Evolutionary conservation across 2,888 invertebrate genomes (phyloP), one percentile per base, ranked within the genome.

Genomic region (Labia minor): DNA sequence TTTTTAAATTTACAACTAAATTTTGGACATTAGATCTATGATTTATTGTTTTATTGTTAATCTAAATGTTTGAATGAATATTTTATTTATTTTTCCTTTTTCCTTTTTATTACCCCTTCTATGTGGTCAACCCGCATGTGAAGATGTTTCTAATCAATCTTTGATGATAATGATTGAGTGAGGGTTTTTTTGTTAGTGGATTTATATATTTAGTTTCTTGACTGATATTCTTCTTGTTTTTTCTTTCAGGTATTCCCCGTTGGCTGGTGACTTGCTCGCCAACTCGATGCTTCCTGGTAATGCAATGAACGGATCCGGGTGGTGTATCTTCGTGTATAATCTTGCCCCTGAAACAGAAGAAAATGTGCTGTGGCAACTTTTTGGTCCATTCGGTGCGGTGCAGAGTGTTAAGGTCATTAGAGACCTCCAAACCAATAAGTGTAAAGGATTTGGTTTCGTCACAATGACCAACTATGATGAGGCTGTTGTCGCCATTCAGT

Each of bases 381-480:
- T 97, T 81, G 96, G 95, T 71, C 96, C 96, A 63, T 97, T 96
- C 77, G 96, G 96, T 74, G 95, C 95, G 74, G 95, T 97, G 76
- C 93, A 95, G 81, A 92, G 91, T 81, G 95, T 96, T 73, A 96
- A 96, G 83, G 95, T 96, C 74, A 93, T 95, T 77, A 88, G 94
- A 76, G 95, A 96, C 83, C 86, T 92, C 74, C 89, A 92, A 76
- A 95, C 95, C 72, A 94, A 94, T 83, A 96, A 96, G 80, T 96
- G 96, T 83, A 96, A 95, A 83, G 97, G 97, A 71, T 97, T 95
- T 80, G 97, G 95, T 73, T 96, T 96, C 80, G 95, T 97, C 73
- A 95, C 95, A 72, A 97, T 97, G 96, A 95, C 95, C 77, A 95
- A 95, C 80, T 96, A 97, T 78, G 95, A 96, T 76, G 96, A 97